A percentile compares a stretch with the other conserved stretches of the same genome.
phyloP scores from a whole-genome alignment of 1,140 invertebrate species.

The Drosophila ficusphila region DNA sequence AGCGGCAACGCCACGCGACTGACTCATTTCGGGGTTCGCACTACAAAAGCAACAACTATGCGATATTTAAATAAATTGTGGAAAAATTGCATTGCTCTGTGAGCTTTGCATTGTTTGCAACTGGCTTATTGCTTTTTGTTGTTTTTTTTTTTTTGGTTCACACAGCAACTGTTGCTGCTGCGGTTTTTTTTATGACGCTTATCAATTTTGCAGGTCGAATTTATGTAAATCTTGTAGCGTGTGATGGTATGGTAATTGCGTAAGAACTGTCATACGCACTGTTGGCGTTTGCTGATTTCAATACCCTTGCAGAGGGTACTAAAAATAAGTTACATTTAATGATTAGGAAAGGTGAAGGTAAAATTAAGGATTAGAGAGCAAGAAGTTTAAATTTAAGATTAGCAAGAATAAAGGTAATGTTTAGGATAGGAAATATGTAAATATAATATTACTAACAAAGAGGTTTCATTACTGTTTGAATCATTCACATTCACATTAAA shows the following conservation, averaged over 20 bases:
- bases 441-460: too few species aligned
- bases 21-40: not conserved
- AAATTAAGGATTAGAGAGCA: too few species aligned
- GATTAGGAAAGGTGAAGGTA: too few species aligned
- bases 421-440: too few species aligned
- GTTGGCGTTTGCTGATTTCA: not conserved
- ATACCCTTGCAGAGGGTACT: not conserved
- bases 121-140: constrained; percentile 14
- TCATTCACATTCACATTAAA: too few species aligned
- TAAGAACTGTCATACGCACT: constrained; percentile 58
- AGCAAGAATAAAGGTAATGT: too few species aligned
- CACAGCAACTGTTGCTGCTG: constrained; percentile 26
- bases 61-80: constrained; percentile 60
- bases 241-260: constrained; percentile 52
- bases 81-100: constrained; percentile 63
- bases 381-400: too few species aligned
- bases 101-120: constrained; percentile 44
- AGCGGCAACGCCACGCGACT: constrained; percentile 39
- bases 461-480: too few species aligned
- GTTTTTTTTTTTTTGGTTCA: constrained; percentile 10
- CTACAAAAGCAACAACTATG: constrained; percentile 7
- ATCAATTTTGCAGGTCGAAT: constrained; percentile 71
- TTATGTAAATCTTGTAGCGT: constrained; percentile 59
- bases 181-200: constrained; percentile 60
- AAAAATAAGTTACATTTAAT: too few species aligned